phyloP scores from a whole-genome alignment of 2,113 vertebrate genomes.

The Trematocara unimaculatum region DNA sequence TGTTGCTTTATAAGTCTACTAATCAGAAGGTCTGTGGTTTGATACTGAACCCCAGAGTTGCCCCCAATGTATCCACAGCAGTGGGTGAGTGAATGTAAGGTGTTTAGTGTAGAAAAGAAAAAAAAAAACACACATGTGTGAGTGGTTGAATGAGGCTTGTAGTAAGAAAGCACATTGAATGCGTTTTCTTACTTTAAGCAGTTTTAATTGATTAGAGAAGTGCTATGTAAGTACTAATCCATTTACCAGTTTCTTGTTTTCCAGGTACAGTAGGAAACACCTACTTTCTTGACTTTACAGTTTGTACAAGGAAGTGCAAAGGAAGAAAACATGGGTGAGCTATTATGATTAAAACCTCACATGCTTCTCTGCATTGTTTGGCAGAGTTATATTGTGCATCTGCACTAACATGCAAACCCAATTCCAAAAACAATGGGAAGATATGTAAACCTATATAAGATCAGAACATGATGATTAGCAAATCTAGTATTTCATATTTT shows the following conservation, averaged over 20 bases:
- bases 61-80: background rate
- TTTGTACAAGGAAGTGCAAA: constrained; percentile 1
- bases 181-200: background rate
- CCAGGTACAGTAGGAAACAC: background rate
- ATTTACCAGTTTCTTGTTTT: background rate
- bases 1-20: background rate
- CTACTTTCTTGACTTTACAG: background rate
- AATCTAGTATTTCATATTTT: background rate
- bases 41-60: background rate
- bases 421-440: background rate
- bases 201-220: background rate
- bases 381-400: background rate
- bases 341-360: background rate
- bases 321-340: constrained; percentile 6
- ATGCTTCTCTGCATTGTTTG: background rate
- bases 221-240: background rate
- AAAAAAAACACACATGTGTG: background rate
- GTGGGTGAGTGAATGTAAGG: background rate
- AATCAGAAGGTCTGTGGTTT: background rate
- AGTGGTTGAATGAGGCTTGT: background rate
- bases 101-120: background rate
- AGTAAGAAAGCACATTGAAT: background rate
- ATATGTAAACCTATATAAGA: background rate
- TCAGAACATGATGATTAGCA: background rate
- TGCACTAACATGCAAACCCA: background rate